Conservation (phyloP, 2,113 vertebrate genomes). For the Myotis yumanensis region DNA sequence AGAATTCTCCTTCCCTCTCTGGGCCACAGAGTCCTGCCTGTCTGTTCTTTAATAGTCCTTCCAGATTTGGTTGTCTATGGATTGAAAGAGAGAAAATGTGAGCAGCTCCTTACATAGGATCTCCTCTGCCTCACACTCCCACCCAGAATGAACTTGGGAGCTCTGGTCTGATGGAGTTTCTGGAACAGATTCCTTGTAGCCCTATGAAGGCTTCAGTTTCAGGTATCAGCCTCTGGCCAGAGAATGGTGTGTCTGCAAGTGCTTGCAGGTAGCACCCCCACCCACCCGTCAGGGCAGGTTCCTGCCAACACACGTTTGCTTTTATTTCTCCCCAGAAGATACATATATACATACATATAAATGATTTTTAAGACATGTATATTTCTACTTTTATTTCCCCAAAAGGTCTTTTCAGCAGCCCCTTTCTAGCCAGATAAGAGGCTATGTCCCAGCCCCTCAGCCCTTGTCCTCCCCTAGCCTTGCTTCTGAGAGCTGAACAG, state of each 20-base stretch:
- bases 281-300: conserved; percentile 53
- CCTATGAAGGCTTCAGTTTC: not conserved
- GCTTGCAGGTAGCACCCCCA: conserved; percentile 45
- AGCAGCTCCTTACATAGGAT: conserved; percentile 24
- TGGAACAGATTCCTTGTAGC: not conserved
- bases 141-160: not conserved
- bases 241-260: conserved; percentile 40
- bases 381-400: not conserved
- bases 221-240: conserved; percentile 11
- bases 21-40: not conserved
- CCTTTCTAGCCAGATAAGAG: not conserved
- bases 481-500: not conserved
- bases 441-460: conserved; percentile 6
- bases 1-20: not conserved
- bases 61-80: not conserved
- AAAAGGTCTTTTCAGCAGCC: not conserved
- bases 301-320: conserved; percentile 48
- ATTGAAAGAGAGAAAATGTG: conserved; percentile 30
- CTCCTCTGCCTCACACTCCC: not conserved
- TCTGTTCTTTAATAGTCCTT: conserved; percentile 39
- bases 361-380: not conserved
- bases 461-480: conserved; percentile 5
- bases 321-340: conserved; percentile 45
- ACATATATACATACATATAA: not conserved
- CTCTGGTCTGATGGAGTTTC: not conserved